phyloP scores from a whole-genome alignment of 2,113 vertebrate genomes.

The Scalopus aquaticus region DNA sequence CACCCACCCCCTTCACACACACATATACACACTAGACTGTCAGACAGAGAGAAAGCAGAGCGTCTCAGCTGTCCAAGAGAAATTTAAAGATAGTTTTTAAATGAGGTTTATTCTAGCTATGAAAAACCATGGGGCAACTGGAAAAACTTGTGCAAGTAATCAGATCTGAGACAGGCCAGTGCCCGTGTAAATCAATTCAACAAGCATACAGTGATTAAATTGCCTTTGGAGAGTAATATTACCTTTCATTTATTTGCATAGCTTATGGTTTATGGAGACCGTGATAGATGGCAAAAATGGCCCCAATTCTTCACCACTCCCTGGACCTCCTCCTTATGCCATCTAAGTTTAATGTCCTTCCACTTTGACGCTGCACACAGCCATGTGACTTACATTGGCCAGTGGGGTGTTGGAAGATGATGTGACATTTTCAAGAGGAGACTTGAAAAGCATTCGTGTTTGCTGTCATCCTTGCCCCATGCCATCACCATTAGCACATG shows the following conservation, averaged over 20 bases:
- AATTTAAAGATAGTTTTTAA: constrained; percentile 64
- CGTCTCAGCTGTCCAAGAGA: constrained; percentile 41
- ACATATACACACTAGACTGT: not conserved
- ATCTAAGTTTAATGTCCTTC: not conserved
- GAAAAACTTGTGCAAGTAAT: constrained; percentile 69
- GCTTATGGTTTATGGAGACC: not conserved
- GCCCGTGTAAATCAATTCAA: constrained; percentile 59
- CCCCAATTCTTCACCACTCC: not conserved
- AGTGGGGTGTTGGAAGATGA: not conserved
- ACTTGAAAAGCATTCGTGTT: not conserved
- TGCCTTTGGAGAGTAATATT: constrained; percentile 40
- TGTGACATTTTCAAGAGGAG: not conserved
- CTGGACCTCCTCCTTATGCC: not conserved
- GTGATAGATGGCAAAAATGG: not conserved
- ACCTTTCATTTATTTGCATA: constrained; percentile 54
- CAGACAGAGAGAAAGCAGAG: not conserved
- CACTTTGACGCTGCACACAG: not conserved
- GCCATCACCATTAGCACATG: not conserved
- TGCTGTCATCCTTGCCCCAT: not conserved
- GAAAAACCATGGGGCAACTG: constrained; percentile 50
- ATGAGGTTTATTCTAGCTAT: constrained; percentile 55
- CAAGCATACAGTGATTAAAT: constrained; percentile 62
- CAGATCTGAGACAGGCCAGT: constrained; percentile 53
- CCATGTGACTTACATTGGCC: not conserved
- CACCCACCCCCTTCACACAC: not conserved